Percentiles rank a stretch among this genome's conserved stretches.
phyloP scores from a whole-genome alignment of 2,797 vertebrate species.

The Sebastolobus alascanus region DNA sequence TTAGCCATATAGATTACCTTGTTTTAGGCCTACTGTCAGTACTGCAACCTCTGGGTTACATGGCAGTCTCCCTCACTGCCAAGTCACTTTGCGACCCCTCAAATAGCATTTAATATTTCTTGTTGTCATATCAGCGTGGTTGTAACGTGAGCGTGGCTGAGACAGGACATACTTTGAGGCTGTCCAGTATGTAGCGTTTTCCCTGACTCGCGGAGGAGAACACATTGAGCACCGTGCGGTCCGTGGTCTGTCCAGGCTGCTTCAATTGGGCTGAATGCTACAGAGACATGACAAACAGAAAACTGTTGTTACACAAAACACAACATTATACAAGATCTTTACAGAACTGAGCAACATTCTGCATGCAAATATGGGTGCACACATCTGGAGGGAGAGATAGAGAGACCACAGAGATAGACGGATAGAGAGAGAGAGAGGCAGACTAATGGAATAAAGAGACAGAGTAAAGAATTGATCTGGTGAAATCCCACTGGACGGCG shows the following conservation, averaged over 20 bases:
- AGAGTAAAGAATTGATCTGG: conserved; percentile 34
- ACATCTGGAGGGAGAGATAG: neutral
- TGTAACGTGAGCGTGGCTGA: neutral
- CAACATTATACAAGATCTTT: neutral
- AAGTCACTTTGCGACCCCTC: neutral
- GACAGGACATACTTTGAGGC: conserved; percentile 83
- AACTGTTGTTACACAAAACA: neutral
- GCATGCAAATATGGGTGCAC: neutral
- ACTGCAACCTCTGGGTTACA: neutral
- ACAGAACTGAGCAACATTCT: neutral
- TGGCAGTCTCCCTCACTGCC: neutral
- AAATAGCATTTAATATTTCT: neutral
- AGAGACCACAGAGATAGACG: neutral
- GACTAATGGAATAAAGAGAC: conserved; percentile 19
- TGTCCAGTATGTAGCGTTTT: conserved; percentile 88
- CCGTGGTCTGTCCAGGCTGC: conserved; percentile 88
- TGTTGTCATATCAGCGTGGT: neutral
- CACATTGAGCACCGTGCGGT: conserved; percentile 89
- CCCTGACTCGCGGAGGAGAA: conserved; percentile 78
- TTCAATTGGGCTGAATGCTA: conserved; percentile 79
- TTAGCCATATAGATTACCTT: neutral
- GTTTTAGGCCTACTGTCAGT: neutral
- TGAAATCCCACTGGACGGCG: conserved; percentile 56
- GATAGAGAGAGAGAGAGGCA: neutral
- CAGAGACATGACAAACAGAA: conserved; percentile 36